These are phyloP conservation scores for Neopelma chrysocephalum DNA, from an alignment of 2,797 vertebrate species.

Conservation along the genomic window DNA sequence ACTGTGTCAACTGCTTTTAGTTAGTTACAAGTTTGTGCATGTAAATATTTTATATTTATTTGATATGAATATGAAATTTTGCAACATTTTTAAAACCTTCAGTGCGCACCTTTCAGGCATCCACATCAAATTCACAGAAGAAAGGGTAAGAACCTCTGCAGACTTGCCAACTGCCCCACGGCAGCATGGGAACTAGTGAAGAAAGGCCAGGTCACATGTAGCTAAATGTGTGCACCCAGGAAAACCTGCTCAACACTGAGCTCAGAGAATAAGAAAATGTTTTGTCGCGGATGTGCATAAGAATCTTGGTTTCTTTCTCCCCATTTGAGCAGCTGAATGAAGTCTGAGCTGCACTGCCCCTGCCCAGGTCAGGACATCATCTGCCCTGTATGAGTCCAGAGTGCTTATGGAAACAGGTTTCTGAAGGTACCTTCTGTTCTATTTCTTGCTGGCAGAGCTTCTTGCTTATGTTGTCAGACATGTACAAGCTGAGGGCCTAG, in stretches of 20 bases:
- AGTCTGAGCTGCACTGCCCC: neutral
- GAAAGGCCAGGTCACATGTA: neutral
- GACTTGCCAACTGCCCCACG: neutral
- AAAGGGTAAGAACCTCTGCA: neutral
- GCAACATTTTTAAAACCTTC: neutral
- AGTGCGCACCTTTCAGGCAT: neutral
- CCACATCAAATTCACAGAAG: neutral
- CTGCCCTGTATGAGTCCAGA: neutral
- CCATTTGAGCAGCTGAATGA: fast-evolving
- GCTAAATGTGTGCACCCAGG: neutral
- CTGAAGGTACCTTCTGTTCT: neutral
- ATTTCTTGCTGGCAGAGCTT: neutral
- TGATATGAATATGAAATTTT: neutral
- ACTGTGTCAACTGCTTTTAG: neutral
- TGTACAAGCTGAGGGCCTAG: neutral
- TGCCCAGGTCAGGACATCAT: neutral
- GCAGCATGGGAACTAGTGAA: neutral
- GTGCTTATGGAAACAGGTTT: neutral
- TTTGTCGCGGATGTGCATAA: neutral
- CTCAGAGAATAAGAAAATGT: neutral
- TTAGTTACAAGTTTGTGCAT: neutral
- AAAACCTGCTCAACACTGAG: neutral
- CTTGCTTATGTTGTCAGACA: neutral
- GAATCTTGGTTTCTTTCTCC: neutral
- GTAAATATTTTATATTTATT: neutral